Evolutionary conservation across 2,113 vertebrate genomes (phyloP).

Genomic region (Chamaetylas fuelleborni): DNA sequence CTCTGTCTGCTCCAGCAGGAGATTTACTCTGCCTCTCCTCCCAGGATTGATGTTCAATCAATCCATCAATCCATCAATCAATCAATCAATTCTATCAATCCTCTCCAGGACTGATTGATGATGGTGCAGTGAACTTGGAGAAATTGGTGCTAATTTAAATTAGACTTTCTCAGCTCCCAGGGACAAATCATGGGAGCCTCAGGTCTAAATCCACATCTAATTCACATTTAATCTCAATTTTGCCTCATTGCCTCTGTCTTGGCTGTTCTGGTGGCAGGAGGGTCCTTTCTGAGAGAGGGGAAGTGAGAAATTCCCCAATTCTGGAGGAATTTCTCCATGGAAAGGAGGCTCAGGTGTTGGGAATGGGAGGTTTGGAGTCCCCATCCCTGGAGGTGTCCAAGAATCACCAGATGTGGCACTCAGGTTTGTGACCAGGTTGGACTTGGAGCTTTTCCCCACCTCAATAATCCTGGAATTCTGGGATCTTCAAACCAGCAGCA

Average conservation of each 20-base stretch:
- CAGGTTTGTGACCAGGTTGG: not conserved
- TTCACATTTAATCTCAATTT: accelerated
- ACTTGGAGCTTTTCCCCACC: not conserved
- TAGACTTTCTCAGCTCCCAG: not conserved
- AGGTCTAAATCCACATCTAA: accelerated
- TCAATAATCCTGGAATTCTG: not conserved
- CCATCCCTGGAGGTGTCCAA: not conserved
- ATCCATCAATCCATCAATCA: no score
- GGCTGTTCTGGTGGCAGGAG: not conserved
- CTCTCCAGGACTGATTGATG: no score
- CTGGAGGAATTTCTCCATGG: not conserved
- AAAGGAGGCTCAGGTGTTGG: not conserved
- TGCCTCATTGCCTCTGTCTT: accelerated
- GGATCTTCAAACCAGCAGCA: not conserved
- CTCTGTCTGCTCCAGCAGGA: accelerated
- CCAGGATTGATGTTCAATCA: not conserved
- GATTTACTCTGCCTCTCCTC: not conserved
- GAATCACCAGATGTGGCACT: not conserved
- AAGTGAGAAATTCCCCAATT: not conserved
- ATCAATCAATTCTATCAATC: no score
- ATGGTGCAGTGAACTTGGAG: accelerated
- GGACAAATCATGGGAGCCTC: accelerated
- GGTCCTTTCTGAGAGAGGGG: not conserved
- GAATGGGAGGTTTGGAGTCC: not conserved
- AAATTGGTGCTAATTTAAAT: not conserved